Conservation (phyloP, 1,140 invertebrate species). For the Pseudomyrmex dendroicus region DNA sequence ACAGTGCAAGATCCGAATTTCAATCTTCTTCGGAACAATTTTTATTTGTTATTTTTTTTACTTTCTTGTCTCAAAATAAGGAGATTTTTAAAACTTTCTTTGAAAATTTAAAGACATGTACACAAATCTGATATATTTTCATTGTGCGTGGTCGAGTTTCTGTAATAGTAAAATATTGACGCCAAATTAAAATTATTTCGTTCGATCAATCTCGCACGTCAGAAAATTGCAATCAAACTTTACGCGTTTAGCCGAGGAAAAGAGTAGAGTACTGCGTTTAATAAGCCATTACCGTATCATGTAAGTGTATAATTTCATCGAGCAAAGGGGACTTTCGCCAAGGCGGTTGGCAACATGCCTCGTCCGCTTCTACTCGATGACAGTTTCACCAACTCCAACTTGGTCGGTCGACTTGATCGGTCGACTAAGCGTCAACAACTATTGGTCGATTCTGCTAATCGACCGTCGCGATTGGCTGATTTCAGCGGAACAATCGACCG, state of each 20-base stretch:
- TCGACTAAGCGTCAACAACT: too few relatives aligned
- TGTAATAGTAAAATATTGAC: neutral
- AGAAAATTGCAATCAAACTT: neutral
- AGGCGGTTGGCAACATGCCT: conserved; percentile 42
- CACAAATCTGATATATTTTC: neutral
- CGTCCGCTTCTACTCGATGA: conserved; percentile 2
- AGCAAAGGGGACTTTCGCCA: conserved; percentile 46
- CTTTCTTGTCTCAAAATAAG: too few relatives aligned
- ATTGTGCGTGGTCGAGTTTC: neutral
- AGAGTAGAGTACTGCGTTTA: neutral
- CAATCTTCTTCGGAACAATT: too few relatives aligned
- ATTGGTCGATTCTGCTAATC: too few relatives aligned
- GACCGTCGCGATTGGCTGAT: too few relatives aligned
- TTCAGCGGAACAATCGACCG: too few relatives aligned
- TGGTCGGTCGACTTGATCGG: too few relatives aligned
- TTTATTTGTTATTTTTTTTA: too few relatives aligned
- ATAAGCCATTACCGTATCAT: neutral
- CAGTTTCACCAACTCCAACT: too few relatives aligned
- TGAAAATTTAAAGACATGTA: neutral
- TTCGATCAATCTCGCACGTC: neutral
- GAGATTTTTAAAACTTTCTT: neutral
- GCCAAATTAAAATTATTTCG: neutral
- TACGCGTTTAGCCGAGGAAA: neutral
- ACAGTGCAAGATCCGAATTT: too few relatives aligned
- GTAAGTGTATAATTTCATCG: neutral